Conservation (phyloP, 2,888 invertebrate species). For the Clistopyga incitator region DNA sequence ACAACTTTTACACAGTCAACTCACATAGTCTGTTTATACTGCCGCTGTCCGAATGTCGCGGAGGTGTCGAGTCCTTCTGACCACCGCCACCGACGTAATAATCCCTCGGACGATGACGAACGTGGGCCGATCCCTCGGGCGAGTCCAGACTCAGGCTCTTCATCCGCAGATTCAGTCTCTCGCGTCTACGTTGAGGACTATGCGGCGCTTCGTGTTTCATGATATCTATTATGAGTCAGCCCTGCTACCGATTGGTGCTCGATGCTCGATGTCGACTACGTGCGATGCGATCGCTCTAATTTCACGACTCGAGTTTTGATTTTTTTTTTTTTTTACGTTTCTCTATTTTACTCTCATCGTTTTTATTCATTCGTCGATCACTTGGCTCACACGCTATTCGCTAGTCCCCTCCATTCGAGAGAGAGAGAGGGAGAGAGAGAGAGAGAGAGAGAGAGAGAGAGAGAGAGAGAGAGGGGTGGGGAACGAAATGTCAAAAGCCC, state of each 20-base stretch:
- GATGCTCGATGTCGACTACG: constrained; percentile 73
- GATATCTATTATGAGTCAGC: constrained; percentile 75
- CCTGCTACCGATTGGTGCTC: constrained; percentile 74
- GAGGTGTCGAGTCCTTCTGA: constrained; percentile 80
- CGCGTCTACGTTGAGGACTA: constrained; percentile 93
- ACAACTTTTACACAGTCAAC: too few relatives aligned
- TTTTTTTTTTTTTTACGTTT: constrained; percentile 7
- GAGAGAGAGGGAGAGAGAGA: too few relatives aligned
- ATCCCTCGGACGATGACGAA: constrained; percentile 89
- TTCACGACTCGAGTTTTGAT: constrained; percentile 53
- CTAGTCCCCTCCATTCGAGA: neutral
- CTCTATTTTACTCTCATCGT: constrained; percentile 3
- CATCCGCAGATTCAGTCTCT: constrained; percentile 98
- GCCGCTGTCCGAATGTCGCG: constrained; percentile 82
- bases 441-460: too few relatives aligned
- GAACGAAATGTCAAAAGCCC: too few relatives aligned
- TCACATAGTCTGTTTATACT: constrained; percentile 83
- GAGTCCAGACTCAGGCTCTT: constrained; percentile 98
- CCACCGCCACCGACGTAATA: constrained; percentile 77
- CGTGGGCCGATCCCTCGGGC: constrained; percentile 95
- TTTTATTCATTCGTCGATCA: neutral
- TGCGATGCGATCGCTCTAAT: constrained; percentile 67
- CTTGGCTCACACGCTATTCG: neutral
- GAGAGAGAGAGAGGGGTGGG: too few relatives aligned
- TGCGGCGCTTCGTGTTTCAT: constrained; percentile 91